A percentile compares a stretch with the other conserved stretches of the same genome.
phyloP scores from a whole-genome alignment of 2,888 invertebrate genomes.

The Aphrophora alni region DNA sequence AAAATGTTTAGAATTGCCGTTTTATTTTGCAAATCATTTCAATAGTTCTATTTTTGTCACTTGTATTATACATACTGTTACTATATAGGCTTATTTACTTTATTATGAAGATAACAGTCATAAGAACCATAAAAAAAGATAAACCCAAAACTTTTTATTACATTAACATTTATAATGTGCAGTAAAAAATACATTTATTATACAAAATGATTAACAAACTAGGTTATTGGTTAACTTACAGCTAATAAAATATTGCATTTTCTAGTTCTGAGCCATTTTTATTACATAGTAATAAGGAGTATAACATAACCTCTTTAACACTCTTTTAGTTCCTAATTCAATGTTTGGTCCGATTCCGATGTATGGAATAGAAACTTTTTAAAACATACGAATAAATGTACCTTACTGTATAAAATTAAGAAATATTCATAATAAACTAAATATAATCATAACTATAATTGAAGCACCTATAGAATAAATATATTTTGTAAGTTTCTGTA shows the following conservation, averaged over 20 bases:
- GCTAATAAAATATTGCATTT: neutral
- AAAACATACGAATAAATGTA: neutral
- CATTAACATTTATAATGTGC: neutral
- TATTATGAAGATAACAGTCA: too few relatives aligned
- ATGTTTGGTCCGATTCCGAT: neutral
- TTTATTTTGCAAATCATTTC: too few relatives aligned
- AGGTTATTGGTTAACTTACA: neutral
- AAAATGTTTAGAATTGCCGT: too few relatives aligned
- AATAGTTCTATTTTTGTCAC: too few relatives aligned
- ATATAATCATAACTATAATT: neutral
- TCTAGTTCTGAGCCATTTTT: neutral
- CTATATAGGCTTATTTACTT: too few relatives aligned
- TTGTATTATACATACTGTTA: too few relatives aligned
- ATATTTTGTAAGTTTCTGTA: neutral
- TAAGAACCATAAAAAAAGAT: too few relatives aligned
- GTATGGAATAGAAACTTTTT: neutral
- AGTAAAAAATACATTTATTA: neutral
- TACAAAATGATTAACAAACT: neutral
- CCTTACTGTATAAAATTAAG: neutral
- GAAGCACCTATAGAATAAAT: conserved; percentile 2
- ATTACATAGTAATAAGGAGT: neutral
- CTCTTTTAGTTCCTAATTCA: neutral
- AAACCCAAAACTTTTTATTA: too few relatives aligned
- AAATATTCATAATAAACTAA: neutral
- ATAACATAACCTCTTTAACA: neutral